A percentile compares a stretch with the other conserved stretches of the same genome.
phyloP scores from a whole-genome alignment of 2,113 vertebrate species.

The Zosterops borbonicus region DNA sequence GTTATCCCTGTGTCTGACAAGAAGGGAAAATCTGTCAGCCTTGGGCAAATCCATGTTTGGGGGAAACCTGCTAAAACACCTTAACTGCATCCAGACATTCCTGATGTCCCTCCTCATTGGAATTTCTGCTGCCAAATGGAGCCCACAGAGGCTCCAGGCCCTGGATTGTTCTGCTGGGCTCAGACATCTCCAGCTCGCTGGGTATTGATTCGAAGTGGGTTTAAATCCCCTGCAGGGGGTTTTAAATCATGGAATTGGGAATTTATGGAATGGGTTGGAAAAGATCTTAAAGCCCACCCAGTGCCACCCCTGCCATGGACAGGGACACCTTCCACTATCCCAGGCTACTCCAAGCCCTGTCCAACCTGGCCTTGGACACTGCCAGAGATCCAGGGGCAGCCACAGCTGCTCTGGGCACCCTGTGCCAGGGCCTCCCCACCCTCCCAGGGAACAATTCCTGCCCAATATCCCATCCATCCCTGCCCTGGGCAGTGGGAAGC shows the following conservation, averaged over 20 bases:
- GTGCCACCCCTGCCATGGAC: not conserved
- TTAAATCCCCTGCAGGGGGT: not conserved
- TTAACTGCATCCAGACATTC: not conserved
- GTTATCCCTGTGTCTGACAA: not conserved
- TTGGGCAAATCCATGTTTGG: not conserved
- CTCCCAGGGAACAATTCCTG: not conserved
- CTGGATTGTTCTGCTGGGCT: not conserved
- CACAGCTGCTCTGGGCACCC: not conserved
- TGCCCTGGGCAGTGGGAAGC: not conserved
- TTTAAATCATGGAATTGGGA: not conserved
- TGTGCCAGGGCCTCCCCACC: not conserved
- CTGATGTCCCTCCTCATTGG: not conserved
- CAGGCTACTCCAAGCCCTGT: not conserved
- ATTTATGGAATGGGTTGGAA: not conserved
- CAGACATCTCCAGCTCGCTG: rapidly evolving
- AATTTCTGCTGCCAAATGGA: not conserved
- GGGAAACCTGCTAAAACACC: not conserved
- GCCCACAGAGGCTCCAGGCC: not conserved
- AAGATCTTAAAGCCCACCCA: rapidly evolving
- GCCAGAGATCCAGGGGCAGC: not conserved
- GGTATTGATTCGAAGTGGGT: too few species aligned
- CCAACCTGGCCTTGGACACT: not conserved
- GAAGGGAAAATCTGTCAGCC: not conserved
- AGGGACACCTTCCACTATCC: not conserved
- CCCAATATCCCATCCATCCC: not conserved